Evolutionary conservation across 2,888 invertebrate genomes (phyloP), one percentile per base, ranked within the genome.

Genomic region (Diabrotica balteata): DNA sequence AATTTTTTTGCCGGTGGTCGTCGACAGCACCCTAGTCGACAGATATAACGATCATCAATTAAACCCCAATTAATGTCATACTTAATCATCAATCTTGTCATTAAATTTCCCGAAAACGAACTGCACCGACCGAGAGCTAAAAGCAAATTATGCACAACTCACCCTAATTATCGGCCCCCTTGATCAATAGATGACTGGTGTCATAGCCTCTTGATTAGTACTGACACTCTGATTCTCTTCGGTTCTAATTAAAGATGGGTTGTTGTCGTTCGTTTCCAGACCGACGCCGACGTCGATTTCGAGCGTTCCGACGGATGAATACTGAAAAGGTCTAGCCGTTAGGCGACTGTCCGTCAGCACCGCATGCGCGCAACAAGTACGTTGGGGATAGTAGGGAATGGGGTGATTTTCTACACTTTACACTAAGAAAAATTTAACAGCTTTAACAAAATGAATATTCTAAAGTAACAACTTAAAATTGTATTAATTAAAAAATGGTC

Each of bases 321-420:
- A 55, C 54, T 63, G 59, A 62, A 67, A 54, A 54, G 42, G 59
- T 59, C 67, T 62, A 66, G 66, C 61, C 61, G 66, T 47, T 43
- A 58, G 66, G 66, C 66, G 66, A 55, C 57, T 62, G 59, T 59
- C 59, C 59, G 22, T 10, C 52, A 8, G 47, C 49, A n/a, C 49
- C 67, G 67, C 67, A 67, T 67, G 67, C 67, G 67, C 67, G 53
- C 67, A 67, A 67, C 67, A 67, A 67, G 67, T 67, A 66, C 55
- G 47, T 10, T 45, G 11, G 17, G 45, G 44, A 57, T 11, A 17
- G 43, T 57, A 45, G 55, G 45, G 55, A 57, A 57, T 11, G 11
- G 55, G 55, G 43, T 55, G 55, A 55, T 55, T 47, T 44, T 8
- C 11, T 55, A 4, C 11, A 4, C 43, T 45, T 45, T 45, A 57